A percentile compares a stretch with the other conserved stretches of the same genome.
These are phyloP conservation scores for Myotis yumanensis DNA, from an alignment of 2,113 vertebrate genomes.

Conservation along the genomic window DNA sequence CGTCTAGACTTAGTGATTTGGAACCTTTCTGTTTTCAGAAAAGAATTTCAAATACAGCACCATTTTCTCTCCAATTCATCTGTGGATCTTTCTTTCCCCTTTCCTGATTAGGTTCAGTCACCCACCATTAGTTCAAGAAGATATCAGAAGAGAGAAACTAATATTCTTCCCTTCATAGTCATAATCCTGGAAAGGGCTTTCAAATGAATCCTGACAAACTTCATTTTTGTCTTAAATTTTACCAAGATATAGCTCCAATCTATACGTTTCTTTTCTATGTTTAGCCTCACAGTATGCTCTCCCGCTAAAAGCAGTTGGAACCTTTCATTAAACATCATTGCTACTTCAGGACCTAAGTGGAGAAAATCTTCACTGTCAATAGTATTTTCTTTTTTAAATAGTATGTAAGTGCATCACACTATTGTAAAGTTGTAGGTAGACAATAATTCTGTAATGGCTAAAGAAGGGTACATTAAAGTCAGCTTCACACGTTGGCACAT, in stretches of 20 bases:
- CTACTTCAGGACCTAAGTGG: background rate
- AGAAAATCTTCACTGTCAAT: background rate
- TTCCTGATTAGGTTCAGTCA: background rate
- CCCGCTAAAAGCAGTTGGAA: background rate
- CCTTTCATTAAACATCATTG: background rate
- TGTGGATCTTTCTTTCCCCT: background rate
- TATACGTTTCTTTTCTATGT: background rate
- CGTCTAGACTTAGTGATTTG: background rate
- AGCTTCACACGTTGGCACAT: background rate
- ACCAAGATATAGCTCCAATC: background rate
- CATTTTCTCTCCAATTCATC: constrained; percentile 15
- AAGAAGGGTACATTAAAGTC: background rate
- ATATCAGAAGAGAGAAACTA: constrained; percentile 20
- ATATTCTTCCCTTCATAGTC: background rate
- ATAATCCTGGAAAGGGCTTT: background rate
- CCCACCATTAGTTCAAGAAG: background rate
- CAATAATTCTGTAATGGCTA: background rate
- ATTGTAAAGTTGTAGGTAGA: background rate
- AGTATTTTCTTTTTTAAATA: background rate
- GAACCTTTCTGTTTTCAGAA: constrained; percentile 32
- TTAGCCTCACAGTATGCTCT: background rate
- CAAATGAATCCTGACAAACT: background rate
- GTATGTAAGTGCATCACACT: background rate
- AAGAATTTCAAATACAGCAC: constrained; percentile 17
- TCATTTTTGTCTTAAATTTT: background rate